Evolutionary conservation across 2,888 invertebrate genomes (phyloP).

Genomic region (Parasteatoda lunata): DNA sequence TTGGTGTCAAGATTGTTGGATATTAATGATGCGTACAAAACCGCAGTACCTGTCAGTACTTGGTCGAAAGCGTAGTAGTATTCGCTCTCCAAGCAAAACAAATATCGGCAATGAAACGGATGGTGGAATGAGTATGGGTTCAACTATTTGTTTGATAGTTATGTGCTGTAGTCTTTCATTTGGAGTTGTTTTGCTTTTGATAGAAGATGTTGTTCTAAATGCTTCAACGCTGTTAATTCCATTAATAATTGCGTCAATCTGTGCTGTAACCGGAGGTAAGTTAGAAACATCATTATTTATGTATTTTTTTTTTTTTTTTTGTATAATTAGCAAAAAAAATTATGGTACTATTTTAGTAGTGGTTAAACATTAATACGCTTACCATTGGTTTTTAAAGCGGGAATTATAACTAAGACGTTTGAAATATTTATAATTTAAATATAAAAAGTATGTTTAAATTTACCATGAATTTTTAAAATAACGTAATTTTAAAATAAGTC

Average conservation of each 20-base stretch:
- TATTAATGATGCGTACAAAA: conserved; percentile 56
- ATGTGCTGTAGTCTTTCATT: conserved; percentile 44
- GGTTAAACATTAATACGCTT: no score
- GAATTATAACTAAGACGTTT: no score
- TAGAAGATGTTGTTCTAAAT: background rate
- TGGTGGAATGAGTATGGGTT: conserved; percentile 3
- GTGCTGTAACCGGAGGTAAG: conserved; percentile 47
- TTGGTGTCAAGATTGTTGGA: conserved; percentile 50
- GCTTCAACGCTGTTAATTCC: conserved; percentile 35
- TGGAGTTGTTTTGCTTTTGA: conserved; percentile 39
- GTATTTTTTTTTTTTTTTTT: no score
- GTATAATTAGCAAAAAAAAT: no score
- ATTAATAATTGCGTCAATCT: conserved; percentile 26
- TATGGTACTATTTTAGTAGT: no score
- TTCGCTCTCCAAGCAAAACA: conserved; percentile 28
- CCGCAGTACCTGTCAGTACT: conserved; percentile 47
- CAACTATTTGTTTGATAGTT: conserved; percentile 19
- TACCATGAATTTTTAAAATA: no score
- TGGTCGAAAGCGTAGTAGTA: conserved; percentile 46
- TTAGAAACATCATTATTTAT: background rate
- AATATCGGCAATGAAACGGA: background rate
- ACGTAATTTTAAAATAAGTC: no score
- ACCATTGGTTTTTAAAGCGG: no score
- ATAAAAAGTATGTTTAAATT: no score
- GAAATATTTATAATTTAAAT: no score